Base-by-base conservation (phyloP, 2,888 invertebrate genomes). In the Caenorhabditis sp. region DNA sequence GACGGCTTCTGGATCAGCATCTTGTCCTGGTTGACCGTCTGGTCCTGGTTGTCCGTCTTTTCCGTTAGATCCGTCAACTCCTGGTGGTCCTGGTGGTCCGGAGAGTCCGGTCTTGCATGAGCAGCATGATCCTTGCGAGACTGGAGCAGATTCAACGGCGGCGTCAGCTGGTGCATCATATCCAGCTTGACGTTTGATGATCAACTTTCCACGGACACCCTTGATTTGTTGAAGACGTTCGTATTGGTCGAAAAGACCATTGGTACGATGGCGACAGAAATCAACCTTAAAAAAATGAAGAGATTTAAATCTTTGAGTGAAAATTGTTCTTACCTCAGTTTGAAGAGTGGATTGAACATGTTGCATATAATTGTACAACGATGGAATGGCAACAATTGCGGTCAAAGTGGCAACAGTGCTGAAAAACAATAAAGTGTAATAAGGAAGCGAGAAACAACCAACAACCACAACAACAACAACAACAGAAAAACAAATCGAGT, bases 331-430 rank as follows among this genome's bases (percentile, higher is more conserved):
- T 49, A 85, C 76, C 79, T 85, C 85, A 49, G 81, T 83, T 70
- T 84, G 84, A 50, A 87, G 80, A 53, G 83, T 78, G 8, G 84
- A 81, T 74, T 86, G 86, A 21, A 87, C 85, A 73, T 82, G 81
- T 66, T 85, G 85, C 76, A 87, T 83, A 80, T 87, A 87, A 74
- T 82, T 86, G 81, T 86, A 87, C 68, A 87, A 79, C 80, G 85
- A 81, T 50, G 87, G 87, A 53, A 87, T 80, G 67, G 83, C 81
- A 52, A 87, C 79, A 63, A 84, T 83, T 57, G 84, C 84, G 36
- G 85, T 84, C 58, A 86, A 69, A 17, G 84, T 84, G 59, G 87
- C 85, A 27, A 87, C 81, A 49, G 86, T 86, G 57, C 81, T 83
- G 61, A 74, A 78, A 68, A 67, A 53, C 23, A 71, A 43, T 43